A percentile compares a stretch with the other conserved stretches of the same genome.
These are phyloP conservation scores for Motacilla alba DNA, from an alignment of 2,113 vertebrate species.

Conservation along the genomic window DNA sequence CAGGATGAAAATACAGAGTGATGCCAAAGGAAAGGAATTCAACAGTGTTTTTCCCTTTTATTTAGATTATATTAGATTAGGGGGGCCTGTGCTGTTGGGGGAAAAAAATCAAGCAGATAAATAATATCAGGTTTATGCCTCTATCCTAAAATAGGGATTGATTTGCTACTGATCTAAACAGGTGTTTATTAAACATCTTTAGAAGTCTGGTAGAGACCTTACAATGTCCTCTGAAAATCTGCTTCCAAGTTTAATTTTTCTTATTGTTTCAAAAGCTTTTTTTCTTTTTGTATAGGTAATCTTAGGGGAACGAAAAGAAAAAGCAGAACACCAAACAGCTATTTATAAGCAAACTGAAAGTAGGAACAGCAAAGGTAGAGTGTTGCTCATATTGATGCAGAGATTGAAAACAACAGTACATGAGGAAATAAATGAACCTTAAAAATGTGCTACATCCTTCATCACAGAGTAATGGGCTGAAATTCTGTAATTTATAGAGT, in stretches of 20 bases:
- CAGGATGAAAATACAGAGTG: background rate
- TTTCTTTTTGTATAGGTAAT: background rate
- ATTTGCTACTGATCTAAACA: background rate
- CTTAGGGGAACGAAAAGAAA: background rate
- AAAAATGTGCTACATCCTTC: background rate
- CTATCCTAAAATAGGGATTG: background rate
- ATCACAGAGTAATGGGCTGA: background rate
- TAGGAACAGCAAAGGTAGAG: background rate
- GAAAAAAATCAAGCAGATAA: background rate
- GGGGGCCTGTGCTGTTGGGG: background rate
- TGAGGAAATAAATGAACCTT: slow-evolving; percentile 19
- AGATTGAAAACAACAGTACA: background rate
- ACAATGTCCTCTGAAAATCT: background rate
- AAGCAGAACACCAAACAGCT: background rate
- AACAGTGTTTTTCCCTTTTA: background rate
- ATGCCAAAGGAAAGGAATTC: background rate
- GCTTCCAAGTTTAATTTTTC: background rate
- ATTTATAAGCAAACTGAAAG: background rate
- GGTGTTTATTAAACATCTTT: background rate
- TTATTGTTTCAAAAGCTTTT: background rate
- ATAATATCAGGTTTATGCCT: background rate
- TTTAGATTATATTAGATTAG: background rate
- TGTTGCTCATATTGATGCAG: background rate
- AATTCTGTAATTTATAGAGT: background rate
- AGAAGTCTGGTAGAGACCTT: background rate